phyloP scores from a whole-genome alignment of 2,888 invertebrate species.

The Leptogaster cylindrica region DNA sequence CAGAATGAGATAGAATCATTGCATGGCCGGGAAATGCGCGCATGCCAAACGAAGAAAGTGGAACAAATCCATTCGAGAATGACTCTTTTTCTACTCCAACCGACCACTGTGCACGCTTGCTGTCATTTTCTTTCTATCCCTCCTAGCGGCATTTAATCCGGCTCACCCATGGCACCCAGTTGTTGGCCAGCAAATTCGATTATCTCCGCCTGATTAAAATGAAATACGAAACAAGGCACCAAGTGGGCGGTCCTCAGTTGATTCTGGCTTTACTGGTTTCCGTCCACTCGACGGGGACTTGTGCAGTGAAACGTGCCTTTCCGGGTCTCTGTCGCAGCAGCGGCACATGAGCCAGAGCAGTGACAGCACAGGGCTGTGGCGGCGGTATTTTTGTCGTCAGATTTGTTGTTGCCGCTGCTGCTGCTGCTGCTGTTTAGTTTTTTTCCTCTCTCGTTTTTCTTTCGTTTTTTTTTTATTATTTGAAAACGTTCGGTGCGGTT shows the following conservation, averaged over 20 bases:
- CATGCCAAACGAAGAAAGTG: not conserved
- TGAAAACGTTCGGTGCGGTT: not conserved
- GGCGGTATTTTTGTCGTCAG: not conserved
- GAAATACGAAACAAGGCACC: not conserved
- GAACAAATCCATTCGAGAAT: too few relatives aligned
- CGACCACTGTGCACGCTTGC: too few relatives aligned
- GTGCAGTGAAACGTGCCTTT: not conserved
- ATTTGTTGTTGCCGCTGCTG: not conserved
- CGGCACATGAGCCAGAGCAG: too few relatives aligned
- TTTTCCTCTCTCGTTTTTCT: not conserved
- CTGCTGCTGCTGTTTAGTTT: not conserved
- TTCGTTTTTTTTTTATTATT: not conserved
- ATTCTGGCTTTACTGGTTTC: conserved; percentile 29
- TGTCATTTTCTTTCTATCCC: not conserved
- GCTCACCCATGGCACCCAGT: not conserved
- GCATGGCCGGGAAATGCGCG: too few relatives aligned
- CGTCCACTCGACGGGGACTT: not conserved
- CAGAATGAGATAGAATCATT: too few relatives aligned
- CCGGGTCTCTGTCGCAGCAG: not conserved
- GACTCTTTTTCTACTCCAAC: too few relatives aligned
- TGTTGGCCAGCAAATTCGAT: conserved; percentile 26
- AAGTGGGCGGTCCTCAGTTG: conserved; percentile 12
- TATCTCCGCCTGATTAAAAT: conserved; percentile 21
- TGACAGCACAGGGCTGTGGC: too few relatives aligned
- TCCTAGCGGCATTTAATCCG: not conserved